Conservation (phyloP, 2,797 vertebrate species). For the Pantherophis alleghaniensis region DNA sequence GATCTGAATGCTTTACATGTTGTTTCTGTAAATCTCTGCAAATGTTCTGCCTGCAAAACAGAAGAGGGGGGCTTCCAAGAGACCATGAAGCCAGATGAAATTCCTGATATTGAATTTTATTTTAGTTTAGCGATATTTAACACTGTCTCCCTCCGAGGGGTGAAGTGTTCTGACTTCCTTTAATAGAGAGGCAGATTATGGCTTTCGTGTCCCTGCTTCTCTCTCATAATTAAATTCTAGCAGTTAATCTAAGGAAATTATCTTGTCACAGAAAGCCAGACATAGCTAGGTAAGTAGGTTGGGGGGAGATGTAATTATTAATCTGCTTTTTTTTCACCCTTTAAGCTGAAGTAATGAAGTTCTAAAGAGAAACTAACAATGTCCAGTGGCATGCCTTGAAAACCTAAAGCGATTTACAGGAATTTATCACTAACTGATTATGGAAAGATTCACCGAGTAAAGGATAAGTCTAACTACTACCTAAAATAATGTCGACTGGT, state of each 20-base stretch:
- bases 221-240: constrained; percentile 50
- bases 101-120: neutral
- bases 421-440: neutral
- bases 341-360: neutral
- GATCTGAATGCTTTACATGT: neutral
- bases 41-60: neutral
- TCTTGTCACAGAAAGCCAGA: constrained; percentile 36
- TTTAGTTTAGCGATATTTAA: constrained; percentile 6
- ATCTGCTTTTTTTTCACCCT: neutral
- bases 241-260: constrained; percentile 56
- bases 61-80: neutral
- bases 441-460: neutral
- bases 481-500: neutral
- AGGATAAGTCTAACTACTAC: neutral
- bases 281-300: constrained; percentile 30
- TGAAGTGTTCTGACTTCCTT: neutral
- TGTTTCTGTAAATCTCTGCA: neutral
- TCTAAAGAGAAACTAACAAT: neutral
- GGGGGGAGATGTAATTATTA: neutral
- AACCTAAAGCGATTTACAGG: neutral
- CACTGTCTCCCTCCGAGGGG: neutral
- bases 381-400: neutral
- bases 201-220: constrained; percentile 38
- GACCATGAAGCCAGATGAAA: neutral
- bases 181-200: neutral